Evolutionary conservation across 2,888 invertebrate species (phyloP), one percentile per base, ranked within the genome.

Genomic region (Zaprionus bogoriensis): DNA sequence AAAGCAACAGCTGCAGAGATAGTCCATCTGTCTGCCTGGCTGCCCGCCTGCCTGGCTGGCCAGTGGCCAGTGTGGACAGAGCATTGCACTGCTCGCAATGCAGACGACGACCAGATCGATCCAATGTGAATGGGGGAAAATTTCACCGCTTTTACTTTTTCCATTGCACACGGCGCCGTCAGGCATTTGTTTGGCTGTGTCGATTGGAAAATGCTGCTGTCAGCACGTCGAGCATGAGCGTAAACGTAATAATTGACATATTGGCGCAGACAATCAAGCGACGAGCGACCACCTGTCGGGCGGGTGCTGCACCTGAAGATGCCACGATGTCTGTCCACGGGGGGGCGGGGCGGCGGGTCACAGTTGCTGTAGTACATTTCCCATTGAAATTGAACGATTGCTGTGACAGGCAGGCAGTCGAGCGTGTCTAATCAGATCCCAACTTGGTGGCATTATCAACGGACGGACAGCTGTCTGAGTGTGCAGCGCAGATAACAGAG

Each of bases 91-190:
- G 60, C 66, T 61, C 45, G 75, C 65, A 58, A 70, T 74, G 75
- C 71, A 74, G 75, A 70, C 70, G 67, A 57, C 64, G 72, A 72
- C 60, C 65, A 65, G 74, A 83, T 83, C 84, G 67, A 77, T 73
- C 62, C 74, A 54, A 65, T 82, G 86, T 85, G 86, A 86, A 80
- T 74, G 82, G 74, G 82, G 74, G 80, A 82, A 80, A 85, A 83
- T 80, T 80, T 80, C 80, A 79, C 80, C 86, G 80, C 80, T 80
- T 80, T 80, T 80, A 80, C 80, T 80, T 80, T 80, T 79, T 58
- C 61, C 61, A 72, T 55, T 70, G 59, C 70, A 54, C 22, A 19
- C 14, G 4, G 2, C 20, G 19, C 10, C 19, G 20, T 19, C 38
- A 39, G 20, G 17, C 38, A 39, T 30, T 30, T 30, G 46, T 28